Evolutionary conservation across 2,113 vertebrate genomes (phyloP).

Genomic region (Tapirus terrestris): DNA sequence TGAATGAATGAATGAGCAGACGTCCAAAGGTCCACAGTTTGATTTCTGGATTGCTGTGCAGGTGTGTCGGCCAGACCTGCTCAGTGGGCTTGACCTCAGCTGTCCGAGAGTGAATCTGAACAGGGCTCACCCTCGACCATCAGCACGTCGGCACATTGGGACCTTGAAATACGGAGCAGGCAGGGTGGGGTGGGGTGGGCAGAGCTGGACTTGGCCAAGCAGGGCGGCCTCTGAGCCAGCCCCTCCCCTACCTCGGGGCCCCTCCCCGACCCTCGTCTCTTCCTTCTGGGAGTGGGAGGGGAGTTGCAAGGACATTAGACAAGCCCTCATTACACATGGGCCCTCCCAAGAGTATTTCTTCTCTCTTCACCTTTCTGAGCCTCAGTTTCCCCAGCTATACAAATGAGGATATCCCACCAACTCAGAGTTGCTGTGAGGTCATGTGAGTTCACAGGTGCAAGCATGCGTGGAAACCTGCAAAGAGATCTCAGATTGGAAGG

Average conservation of each 20-base stretch:
- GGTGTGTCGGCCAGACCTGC: neutral
- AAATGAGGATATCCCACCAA: neutral
- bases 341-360: neutral
- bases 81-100: neutral
- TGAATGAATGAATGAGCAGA: neutral
- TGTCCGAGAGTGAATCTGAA: neutral
- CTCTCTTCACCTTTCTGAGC: neutral
- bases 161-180: neutral
- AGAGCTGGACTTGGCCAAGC: neutral
- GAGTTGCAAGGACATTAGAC: neutral
- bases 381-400: neutral
- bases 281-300: neutral
- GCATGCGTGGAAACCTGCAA: neutral
- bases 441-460: neutral
- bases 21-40: neutral
- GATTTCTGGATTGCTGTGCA: neutral
- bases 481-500: neutral
- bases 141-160: accelerated
- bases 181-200: neutral
- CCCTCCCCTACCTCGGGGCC: no score
- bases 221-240: neutral
- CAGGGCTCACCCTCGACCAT: accelerated
- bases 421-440: neutral
- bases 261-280: accelerated
- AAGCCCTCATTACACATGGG: accelerated